Conservation (phyloP, 2,888 invertebrate genomes). For the Eledone cirrhosa region DNA sequence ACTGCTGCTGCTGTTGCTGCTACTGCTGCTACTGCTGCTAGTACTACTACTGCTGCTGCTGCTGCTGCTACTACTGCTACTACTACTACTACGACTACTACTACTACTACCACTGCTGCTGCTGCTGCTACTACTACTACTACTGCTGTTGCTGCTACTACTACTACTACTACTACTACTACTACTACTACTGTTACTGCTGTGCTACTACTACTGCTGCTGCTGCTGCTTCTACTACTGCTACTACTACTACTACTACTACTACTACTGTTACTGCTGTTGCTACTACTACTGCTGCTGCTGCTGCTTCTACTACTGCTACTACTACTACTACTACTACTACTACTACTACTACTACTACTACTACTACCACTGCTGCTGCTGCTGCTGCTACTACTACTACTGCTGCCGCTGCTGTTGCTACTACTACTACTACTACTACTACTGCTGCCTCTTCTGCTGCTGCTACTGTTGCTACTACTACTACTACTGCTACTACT, state of each 20-base stretch:
- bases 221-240: slow-evolving; percentile 35
- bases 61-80: slow-evolving; percentile 35
- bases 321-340: no score
- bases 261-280: slow-evolving; percentile 33
- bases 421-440: no score
- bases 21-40: slow-evolving; percentile 36
- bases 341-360: no score
- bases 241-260: slow-evolving; percentile 34
- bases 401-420: no score
- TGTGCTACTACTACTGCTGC: slow-evolving; percentile 33
- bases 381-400: no score
- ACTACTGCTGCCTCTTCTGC: not conserved
- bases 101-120: slow-evolving; percentile 36
- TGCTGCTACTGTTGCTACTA: not conserved
- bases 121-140: slow-evolving; percentile 34
- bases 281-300: slow-evolving; percentile 34
- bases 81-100: slow-evolving; percentile 36
- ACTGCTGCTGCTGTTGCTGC: slow-evolving; percentile 35
- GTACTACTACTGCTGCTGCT: slow-evolving; percentile 36
- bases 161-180: slow-evolving; percentile 37
- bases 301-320: slow-evolving; percentile 31
- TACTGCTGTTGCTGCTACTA: slow-evolving; percentile 36
- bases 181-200: slow-evolving; percentile 29
- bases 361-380: no score
- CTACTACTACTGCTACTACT: slow-evolving; percentile 2